Conservation (phyloP, 2,113 vertebrate genomes). For the Hymenochirus boettgeri region DNA sequence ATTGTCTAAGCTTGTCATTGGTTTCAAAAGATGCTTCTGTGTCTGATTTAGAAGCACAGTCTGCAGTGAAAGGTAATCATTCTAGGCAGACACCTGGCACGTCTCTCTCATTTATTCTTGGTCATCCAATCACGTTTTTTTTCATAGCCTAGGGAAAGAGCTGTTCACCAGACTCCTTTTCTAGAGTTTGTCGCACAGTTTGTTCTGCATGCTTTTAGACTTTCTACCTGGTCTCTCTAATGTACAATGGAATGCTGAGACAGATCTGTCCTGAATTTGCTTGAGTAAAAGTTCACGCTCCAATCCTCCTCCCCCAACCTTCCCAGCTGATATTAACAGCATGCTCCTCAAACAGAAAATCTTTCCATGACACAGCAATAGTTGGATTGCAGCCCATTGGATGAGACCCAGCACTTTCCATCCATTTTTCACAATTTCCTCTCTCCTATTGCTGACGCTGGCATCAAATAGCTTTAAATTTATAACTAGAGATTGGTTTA, state of each 20-base stretch:
- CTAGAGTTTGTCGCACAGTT: neutral
- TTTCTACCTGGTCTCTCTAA: constrained; percentile 1
- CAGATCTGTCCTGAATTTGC: neutral
- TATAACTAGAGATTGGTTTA: constrained; percentile 18
- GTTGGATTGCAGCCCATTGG: neutral
- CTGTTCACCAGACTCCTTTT: constrained; percentile 22
- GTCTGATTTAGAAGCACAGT: constrained; percentile 60
- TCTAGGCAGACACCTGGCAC: constrained; percentile 64
- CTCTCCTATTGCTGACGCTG: neutral
- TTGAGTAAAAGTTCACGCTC: constrained; percentile 2
- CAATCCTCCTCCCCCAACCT: constrained; percentile 30
- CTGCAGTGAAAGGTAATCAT: constrained; percentile 64
- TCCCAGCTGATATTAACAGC: constrained; percentile 7
- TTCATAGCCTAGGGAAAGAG: neutral
- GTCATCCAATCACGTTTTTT: constrained; percentile 33
- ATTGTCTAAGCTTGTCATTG: constrained; percentile 35
- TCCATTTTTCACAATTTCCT: neutral
- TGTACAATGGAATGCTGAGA: constrained; percentile 13
- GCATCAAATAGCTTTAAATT: constrained; percentile 1
- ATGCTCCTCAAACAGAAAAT: constrained; percentile 12
- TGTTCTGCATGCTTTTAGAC: accelerated
- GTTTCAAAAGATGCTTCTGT: constrained; percentile 52
- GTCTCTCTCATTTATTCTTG: constrained; percentile 23
- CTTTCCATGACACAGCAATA: constrained; percentile 14
- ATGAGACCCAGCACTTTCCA: constrained; percentile 1